Conservation (phyloP, 2,113 vertebrate genomes). For the Lophura nycthemera region DNA sequence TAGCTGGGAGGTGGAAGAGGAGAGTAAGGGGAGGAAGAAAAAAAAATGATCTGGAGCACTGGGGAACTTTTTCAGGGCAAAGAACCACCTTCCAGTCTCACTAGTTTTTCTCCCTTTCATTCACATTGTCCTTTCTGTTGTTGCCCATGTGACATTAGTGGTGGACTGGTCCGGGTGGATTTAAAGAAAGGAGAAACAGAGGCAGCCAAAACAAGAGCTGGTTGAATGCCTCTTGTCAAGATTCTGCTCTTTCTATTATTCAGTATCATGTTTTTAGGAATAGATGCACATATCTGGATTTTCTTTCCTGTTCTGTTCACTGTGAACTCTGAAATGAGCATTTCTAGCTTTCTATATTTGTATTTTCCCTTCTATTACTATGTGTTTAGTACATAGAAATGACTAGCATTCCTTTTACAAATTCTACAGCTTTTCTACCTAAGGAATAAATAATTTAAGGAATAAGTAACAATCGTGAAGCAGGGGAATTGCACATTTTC, state of each 20-base stretch:
- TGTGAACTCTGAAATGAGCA: not conserved
- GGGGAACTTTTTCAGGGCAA: not conserved
- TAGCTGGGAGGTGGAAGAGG: not conserved
- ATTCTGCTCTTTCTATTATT: not conserved
- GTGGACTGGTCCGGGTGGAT: not conserved
- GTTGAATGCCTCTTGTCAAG: not conserved
- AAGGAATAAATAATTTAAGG: not conserved
- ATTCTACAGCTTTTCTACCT: not conserved
- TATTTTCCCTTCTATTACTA: not conserved
- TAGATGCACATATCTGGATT: not conserved
- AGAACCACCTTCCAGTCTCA: not conserved
- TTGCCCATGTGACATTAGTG: fast-evolving
- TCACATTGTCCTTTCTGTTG: not conserved
- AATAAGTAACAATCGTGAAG: not conserved
- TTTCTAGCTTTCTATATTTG: not conserved
- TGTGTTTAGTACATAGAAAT: not conserved
- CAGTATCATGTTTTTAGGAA: not conserved
- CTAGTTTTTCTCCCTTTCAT: not conserved
- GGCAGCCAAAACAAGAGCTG: not conserved
- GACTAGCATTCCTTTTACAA: not conserved
- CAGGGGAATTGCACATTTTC: not conserved
- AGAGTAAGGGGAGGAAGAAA: not conserved
- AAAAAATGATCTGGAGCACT: not conserved
- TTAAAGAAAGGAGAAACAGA: not conserved
- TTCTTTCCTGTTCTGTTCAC: not conserved